phyloP scores from a whole-genome alignment of 2,888 invertebrate species.

The Anodontia alba region DNA sequence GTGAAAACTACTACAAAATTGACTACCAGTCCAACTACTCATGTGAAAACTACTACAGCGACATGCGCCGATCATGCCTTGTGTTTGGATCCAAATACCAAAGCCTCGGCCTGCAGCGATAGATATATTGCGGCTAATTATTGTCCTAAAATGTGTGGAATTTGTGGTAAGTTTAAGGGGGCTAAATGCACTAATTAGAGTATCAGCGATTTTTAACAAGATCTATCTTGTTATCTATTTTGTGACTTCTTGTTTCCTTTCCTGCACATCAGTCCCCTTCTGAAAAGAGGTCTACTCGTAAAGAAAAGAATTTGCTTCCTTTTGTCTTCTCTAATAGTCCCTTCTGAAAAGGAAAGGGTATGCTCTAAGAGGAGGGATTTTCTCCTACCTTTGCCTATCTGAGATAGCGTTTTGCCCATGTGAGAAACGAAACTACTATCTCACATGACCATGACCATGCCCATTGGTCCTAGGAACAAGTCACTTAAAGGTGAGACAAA shows the following conservation, averaged over 20 bases:
- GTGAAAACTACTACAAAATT: background rate
- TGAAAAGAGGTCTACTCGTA: too few relatives aligned
- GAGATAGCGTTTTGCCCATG: background rate
- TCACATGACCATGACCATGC: too few relatives aligned
- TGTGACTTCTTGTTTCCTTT: too few relatives aligned
- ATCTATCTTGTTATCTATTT: too few relatives aligned
- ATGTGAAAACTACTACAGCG: background rate
- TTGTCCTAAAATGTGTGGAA: slow-evolving; percentile 9
- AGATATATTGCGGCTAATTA: background rate
- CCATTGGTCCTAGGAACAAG: too few relatives aligned
- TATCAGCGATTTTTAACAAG: too few relatives aligned
- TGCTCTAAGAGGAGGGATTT: too few relatives aligned
- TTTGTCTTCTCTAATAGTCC: background rate
- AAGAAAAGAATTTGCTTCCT: too few relatives aligned
- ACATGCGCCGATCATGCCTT: background rate
- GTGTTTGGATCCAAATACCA: background rate
- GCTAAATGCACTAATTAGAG: too few relatives aligned
- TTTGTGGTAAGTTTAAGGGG: background rate
- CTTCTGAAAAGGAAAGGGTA: background rate
- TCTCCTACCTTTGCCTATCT: background rate
- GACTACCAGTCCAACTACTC: background rate
- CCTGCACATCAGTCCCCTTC: too few relatives aligned
- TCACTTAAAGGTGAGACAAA: too few relatives aligned
- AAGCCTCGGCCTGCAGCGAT: background rate
- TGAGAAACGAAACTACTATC: background rate